phyloP scores from a whole-genome alignment of 1,140 invertebrate species.

The Centruroides vittatus region DNA sequence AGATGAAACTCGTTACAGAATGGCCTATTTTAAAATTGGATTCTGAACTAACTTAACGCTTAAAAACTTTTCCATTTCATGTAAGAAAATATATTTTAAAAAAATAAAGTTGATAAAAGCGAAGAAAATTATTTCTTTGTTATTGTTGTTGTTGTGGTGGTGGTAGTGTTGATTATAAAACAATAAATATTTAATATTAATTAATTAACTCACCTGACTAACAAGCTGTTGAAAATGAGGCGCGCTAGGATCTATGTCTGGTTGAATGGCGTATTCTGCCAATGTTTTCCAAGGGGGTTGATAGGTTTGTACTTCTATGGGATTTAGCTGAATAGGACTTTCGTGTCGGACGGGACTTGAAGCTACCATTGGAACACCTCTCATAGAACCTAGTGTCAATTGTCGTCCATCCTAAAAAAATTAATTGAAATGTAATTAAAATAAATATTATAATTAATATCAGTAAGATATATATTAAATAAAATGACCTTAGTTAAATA shows the following conservation, averaged over 20 bases:
- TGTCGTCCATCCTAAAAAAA: slow-evolving; percentile 68
- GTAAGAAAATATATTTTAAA: background rate
- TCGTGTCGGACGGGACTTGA: slow-evolving; percentile 86
- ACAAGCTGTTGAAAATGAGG: slow-evolving; percentile 92
- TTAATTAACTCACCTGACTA: slow-evolving; percentile 54
- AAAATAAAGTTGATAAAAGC: background rate
- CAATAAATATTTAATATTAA: background rate
- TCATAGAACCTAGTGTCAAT: slow-evolving; percentile 75
- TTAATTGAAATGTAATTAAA: background rate
- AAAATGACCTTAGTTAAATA: background rate
- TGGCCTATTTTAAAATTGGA: background rate
- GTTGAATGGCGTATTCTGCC: slow-evolving; percentile 77
- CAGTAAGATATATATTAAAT: background rate
- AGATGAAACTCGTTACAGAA: background rate
- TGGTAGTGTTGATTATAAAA: slow-evolving; percentile 1
- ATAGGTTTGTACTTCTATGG: slow-evolving; percentile 84
- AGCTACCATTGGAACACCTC: slow-evolving; percentile 93
- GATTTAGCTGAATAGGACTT: slow-evolving; percentile 65
- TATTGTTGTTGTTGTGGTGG: no score
- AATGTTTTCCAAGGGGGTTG: slow-evolving; percentile 95
- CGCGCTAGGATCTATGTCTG: slow-evolving; percentile 70
- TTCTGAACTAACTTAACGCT: background rate
- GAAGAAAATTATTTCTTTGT: background rate
- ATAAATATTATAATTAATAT: background rate
- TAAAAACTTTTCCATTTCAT: background rate